Base-by-base conservation (phyloP, 1,140 invertebrate species). In the Microplitis demolitor region DNA sequence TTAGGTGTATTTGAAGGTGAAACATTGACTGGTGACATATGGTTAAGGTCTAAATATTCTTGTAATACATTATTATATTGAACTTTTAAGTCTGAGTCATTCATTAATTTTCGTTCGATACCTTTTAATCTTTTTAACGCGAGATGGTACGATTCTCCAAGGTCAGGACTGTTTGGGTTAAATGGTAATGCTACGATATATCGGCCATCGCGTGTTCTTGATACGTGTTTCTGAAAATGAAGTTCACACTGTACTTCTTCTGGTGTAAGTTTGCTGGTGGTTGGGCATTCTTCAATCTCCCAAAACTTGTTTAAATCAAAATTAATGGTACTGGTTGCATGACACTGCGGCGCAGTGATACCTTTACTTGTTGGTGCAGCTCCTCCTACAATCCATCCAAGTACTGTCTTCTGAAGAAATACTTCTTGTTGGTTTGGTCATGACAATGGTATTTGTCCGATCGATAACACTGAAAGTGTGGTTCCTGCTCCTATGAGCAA, bases 41-140 rank as follows among this genome's bases (percentile, higher is more conserved):
- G 78, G 3, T 78, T 75, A 2, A 77, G 53, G 13, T 75, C 70
- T n/a, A 77, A 31, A 60, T 79, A 82, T 61, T 79, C 79, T 53
- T 66, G 34, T 35, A 81, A 74, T 4, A 77, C 64, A 1, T 39
- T 39, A 24, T 50, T 24, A 35, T 77, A 78, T 51, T 75, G 50
- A 8, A 45, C 13, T 63, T 71, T 54, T 4, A 78, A 34, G 4
- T 68, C 54, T 8, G 72, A 53, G 24, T 78, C 45, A 54, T n/a
- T n/a, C n/a, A n/a, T n/a, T n/a, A n/a, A n/a, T n/a, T n/a, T n/a
- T n/a, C n/a, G n/a, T n/a, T n/a, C n/a, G n/a, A n/a, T n/a, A n/a
- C n/a, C n/a, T n/a, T n/a, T n/a, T n/a, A n/a, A n/a, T n/a, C n/a
- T n/a, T n/a, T n/a, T n/a, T n/a, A n/a, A n/a, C n/a, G n/a, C n/a